These are phyloP conservation scores for Prochilodus magdalenae DNA, from an alignment of 2,113 vertebrate genomes.

Conservation along the genomic window DNA sequence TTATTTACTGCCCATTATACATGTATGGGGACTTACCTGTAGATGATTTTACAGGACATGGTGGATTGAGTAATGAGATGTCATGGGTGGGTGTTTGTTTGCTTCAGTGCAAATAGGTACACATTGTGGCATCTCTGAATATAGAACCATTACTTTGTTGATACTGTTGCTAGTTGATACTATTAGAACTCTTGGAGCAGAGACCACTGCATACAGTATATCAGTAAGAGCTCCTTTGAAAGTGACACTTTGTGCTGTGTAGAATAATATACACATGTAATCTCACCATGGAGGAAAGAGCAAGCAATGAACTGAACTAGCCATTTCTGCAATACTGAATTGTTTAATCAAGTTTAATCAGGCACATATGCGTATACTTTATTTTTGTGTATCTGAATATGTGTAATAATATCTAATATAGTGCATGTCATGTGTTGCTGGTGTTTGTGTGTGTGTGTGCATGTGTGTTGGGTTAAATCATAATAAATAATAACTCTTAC, in stretches of 20 bases:
- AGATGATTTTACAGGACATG: too few species aligned
- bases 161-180: too few species aligned
- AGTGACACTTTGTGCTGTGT: too few species aligned
- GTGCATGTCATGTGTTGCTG: too few species aligned
- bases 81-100: not conserved
- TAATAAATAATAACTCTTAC: slow-evolving; percentile 67
- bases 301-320: too few species aligned
- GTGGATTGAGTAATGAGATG: too few species aligned
- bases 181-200: not conserved
- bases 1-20: not conserved
- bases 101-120: not conserved
- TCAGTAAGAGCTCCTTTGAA: not conserved
- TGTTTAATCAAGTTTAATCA: too few species aligned
- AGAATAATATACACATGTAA: too few species aligned
- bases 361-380: not conserved
- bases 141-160: not conserved
- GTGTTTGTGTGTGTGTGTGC: not conserved
- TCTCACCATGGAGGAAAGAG: too few species aligned
- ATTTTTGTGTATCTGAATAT: not conserved
- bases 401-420: not conserved
- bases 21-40: not conserved
- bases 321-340: too few species aligned
- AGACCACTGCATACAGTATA: not conserved
- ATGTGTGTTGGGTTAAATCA: not conserved
- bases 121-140: not conserved